These are phyloP conservation scores for Nothobranchius furzeri DNA, from an alignment of 2,113 vertebrate species.

Conservation along the genomic window DNA sequence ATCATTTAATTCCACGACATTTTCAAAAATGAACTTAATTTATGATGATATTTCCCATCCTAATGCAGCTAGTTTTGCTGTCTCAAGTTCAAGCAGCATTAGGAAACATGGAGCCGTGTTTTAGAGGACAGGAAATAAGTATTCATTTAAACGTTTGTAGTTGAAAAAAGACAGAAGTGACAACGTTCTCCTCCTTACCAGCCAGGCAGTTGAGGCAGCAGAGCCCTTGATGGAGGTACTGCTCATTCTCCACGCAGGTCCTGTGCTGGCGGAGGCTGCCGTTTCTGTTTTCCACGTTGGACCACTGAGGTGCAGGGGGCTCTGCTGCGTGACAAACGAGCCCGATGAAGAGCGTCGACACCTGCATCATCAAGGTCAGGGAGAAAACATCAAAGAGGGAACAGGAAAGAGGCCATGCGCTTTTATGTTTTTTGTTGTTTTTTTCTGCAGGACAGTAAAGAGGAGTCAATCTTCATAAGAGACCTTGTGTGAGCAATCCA, in stretches of 20 bases:
- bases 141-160: too few species aligned
- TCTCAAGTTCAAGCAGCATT: background rate
- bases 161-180: background rate
- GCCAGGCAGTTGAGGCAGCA: conserved; percentile 81
- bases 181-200: conserved; percentile 61
- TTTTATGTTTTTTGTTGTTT: conserved; percentile 2
- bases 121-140: background rate
- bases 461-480: conserved; percentile 69
- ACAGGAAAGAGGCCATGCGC: background rate
- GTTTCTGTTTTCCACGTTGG: conserved; percentile 60
- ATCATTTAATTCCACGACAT: background rate
- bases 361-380: conserved; percentile 38
- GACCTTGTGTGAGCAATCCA: conserved; percentile 76
- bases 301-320: conserved; percentile 52
- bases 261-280: conserved; percentile 54
- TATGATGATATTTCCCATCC: background rate
- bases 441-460: conserved; percentile 38
- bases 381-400: background rate
- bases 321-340: conserved; percentile 56
- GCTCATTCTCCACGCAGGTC: conserved; percentile 73
- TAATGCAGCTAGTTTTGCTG: background rate
- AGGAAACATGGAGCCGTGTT: background rate
- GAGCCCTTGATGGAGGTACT: conserved; percentile 71
- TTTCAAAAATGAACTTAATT: background rate
- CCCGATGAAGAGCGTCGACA: conserved; percentile 45